A percentile compares a stretch with the other conserved stretches of the same genome.
Conservation (phyloP, 2,797 vertebrate species). For the Lithobates sylvaticus region DNA sequence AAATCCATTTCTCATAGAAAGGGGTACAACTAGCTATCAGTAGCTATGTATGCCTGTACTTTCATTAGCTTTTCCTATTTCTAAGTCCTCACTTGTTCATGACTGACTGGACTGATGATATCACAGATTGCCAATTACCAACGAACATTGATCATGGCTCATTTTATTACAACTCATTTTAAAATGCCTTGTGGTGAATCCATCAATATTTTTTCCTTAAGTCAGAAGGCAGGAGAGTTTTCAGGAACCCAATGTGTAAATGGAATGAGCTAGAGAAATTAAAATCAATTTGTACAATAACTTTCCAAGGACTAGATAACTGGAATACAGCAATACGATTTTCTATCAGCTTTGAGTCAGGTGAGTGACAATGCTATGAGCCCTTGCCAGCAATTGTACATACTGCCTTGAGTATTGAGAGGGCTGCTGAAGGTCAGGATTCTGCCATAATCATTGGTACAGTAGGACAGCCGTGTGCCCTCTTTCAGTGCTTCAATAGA, state of each 20-base stretch:
- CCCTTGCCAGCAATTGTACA: conserved; percentile 24
- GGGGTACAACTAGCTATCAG: too few species aligned
- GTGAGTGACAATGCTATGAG: conserved; percentile 26
- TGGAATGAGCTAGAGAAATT: conserved; percentile 21
- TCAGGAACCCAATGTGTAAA: conserved; percentile 13
- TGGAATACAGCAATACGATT: conserved; percentile 9
- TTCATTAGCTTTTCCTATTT: not conserved
- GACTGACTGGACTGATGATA: not conserved
- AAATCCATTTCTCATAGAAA: too few species aligned
- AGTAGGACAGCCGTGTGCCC: conserved; percentile 35
- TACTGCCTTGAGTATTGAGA: conserved; percentile 28
- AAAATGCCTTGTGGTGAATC: not conserved
- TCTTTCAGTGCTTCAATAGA: conserved; percentile 33
- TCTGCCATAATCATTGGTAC: conserved; percentile 39
- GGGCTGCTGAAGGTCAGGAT: conserved; percentile 46
- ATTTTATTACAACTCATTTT: conserved; percentile 9
- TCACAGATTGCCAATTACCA: not conserved
- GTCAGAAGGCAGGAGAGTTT: conserved; percentile 15
- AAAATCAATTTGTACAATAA: conserved; percentile 34
- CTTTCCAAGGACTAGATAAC: conserved; percentile 41
- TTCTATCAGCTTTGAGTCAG: not conserved
- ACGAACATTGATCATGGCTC: not conserved
- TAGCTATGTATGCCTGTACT: too few species aligned
- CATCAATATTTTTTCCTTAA: conserved; percentile 3
- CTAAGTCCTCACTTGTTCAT: not conserved